Conservation (phyloP, 1,140 invertebrate species). For the Tetramorium parvispinum region DNA sequence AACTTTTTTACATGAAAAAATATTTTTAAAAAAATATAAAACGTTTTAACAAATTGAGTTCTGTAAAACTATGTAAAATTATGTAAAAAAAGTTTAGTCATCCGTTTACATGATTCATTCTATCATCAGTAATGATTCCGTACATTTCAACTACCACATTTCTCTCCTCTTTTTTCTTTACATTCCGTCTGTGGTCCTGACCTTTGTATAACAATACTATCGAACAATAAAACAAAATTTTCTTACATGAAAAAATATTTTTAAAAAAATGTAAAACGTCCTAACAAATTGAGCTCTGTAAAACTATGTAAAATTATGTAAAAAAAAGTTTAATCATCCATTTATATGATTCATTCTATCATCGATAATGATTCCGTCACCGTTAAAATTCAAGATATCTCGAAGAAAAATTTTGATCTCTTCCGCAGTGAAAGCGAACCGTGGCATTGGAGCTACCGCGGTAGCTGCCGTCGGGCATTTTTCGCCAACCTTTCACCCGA, state of each 20-base stretch:
- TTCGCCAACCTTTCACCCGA: slow-evolving; percentile 81
- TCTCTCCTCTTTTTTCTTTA: slow-evolving; percentile 7
- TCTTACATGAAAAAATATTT: no score
- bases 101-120: neutral
- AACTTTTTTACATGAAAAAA: neutral
- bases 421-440: slow-evolving; percentile 82
- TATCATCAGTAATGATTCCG: neutral
- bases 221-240: neutral
- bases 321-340: neutral
- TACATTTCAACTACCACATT: slow-evolving; percentile 5
- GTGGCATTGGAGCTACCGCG: slow-evolving; percentile 81
- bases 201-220: neutral
- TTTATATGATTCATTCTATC: neutral
- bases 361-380: neutral
- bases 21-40: neutral
- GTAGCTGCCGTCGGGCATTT: slow-evolving; percentile 79
- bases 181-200: neutral
- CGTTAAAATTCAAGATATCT: neutral
- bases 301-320: neutral
- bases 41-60: neutral
- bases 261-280: neutral
- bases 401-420: slow-evolving; percentile 64
- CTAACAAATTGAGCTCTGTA: neutral
- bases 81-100: neutral
- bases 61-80: neutral